Base-by-base conservation (phyloP, 2,113 vertebrate genomes). In the Grammatotria lemairii region DNA sequence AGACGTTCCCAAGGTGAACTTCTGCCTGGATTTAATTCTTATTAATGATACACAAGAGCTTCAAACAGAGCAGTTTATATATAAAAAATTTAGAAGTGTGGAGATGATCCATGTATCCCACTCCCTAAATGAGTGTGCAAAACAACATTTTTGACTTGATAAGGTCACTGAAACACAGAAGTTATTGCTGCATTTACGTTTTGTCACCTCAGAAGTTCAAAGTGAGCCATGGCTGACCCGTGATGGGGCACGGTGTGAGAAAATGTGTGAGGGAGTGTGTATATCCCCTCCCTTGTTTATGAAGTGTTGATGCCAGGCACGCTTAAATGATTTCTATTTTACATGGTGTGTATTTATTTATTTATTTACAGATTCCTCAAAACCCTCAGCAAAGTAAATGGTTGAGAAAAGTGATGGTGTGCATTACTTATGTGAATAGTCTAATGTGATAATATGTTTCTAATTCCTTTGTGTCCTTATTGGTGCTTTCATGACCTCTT, bases 121-220 rank as follows among this genome's bases (percentile, higher is more conserved):
- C 91, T 91, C 4, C 58, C 84, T 33, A 82, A 17, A 89, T 31
- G 33, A 53, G 38, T 13, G 87, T 78, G 87, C 88, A 82, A 89
- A 89, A 47, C 60, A 3, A 81, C 83, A 65, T 83, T 90, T 91
- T 92, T 88, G 87, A 28, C 65, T 82, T 94, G 94, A 94, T 87
- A 42, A 92, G 90, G 94, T 95, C 92, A 94, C 78, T 2, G 68
- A 86, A 84, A 49, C 81, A n/a, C 51, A 2, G 83, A 85, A 60
- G 85, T 81, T 82, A 86, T 83, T 81, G 45, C 92, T 93, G 85
- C 81, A 47, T 93, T 90, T 57, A 23, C 53, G 42, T 60, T 80
- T 86, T 63, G 88, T 90, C 94, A 94, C 94, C 90, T 95, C 19
- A 26, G 80, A 91, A 93, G 95, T 96, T 96, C 95, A 95, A 95